phyloP scores from a whole-genome alignment of 2,797 vertebrate genomes.

The Leptodactylus fallax region DNA sequence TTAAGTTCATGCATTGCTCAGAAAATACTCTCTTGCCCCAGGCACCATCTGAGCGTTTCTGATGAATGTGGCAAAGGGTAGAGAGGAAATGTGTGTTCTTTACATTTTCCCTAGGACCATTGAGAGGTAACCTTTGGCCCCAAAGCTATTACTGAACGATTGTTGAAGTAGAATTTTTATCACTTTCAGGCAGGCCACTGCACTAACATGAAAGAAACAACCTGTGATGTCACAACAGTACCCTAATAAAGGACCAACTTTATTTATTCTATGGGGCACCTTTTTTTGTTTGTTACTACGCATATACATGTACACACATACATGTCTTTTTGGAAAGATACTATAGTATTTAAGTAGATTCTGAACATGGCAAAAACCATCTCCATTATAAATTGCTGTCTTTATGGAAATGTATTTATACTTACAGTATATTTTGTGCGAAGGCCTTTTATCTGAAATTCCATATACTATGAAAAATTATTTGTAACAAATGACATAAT shows the following conservation, averaged over 20 bases:
- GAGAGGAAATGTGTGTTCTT: conserved; percentile 35
- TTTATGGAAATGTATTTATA: no score
- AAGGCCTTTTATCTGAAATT: background rate
- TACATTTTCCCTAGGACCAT: conserved; percentile 2
- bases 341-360: no score
- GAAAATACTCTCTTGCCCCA: background rate
- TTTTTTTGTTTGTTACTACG: background rate
- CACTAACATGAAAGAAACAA: no score
- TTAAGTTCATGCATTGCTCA: background rate
- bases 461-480: background rate
- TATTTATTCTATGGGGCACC: background rate
- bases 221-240: background rate
- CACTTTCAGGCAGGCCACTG: background rate
- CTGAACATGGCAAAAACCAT: no score
- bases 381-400: no score
- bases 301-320: background rate
- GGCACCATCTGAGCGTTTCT: conserved; percentile 21
- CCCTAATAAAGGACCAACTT: background rate
- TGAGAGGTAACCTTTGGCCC: conserved; percentile 28
- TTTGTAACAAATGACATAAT: background rate
- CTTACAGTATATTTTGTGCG: background rate
- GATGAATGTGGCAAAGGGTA: conserved; percentile 3
- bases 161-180: conserved; percentile 25
- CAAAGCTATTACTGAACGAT: conserved; percentile 39
- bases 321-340: background rate